A percentile compares a stretch with the other conserved stretches of the same genome.
phyloP scores from a whole-genome alignment of 2,888 invertebrate genomes.

The Trachelus iudaicus region DNA sequence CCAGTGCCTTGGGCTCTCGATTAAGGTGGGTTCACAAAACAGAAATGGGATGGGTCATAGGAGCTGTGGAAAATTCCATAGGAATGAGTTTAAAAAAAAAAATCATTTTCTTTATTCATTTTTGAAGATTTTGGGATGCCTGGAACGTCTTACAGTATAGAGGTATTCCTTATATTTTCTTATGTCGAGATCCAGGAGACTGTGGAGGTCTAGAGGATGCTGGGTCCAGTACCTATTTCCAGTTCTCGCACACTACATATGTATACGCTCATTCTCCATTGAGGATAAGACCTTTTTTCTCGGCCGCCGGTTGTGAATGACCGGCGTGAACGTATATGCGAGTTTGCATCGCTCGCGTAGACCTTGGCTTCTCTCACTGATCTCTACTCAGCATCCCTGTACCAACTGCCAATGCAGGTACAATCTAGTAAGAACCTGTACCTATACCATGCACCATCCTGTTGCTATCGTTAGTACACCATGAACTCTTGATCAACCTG shows the following conservation, averaged over 20 bases:
- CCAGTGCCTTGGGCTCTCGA: not conserved
- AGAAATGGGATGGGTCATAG: not conserved
- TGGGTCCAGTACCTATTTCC: slow-evolving; percentile 31
- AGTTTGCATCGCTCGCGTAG: not conserved
- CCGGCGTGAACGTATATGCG: slow-evolving; percentile 14
- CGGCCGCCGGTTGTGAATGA: slow-evolving; percentile 41
- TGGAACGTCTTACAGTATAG: not conserved
- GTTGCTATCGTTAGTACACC: not conserved
- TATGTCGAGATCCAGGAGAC: not conserved
- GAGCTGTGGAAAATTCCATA: not conserved
- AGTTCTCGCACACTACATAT: slow-evolving; percentile 34
- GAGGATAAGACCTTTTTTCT: slow-evolving; percentile 37
- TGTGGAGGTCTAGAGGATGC: not conserved
- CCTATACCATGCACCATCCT: not conserved
- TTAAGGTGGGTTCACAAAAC: not conserved
- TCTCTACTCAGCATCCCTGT: not conserved
- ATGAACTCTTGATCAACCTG: not conserved
- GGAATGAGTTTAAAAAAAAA: not conserved
- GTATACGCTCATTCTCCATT: slow-evolving; percentile 42
- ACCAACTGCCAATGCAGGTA: not conserved
- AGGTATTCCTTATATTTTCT: not conserved
- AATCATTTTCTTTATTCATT: not conserved
- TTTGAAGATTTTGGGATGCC: not conserved
- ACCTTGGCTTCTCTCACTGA: slow-evolving; percentile 3
- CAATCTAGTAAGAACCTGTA: not conserved